phyloP scores from a whole-genome alignment of 2,797 vertebrate genomes.

The Cryptoblepharus egeriae region DNA sequence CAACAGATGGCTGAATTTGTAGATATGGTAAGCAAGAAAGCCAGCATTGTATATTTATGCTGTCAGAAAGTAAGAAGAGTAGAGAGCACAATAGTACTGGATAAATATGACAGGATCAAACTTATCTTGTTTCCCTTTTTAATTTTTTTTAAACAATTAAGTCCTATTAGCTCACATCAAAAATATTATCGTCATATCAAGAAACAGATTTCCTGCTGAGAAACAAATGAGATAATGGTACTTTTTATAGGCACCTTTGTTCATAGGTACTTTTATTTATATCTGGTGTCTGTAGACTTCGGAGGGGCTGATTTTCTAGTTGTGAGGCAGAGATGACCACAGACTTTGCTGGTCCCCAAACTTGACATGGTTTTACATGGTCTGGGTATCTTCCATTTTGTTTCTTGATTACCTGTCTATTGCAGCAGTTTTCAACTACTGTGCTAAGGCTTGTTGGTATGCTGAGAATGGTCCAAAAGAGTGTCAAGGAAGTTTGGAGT shows the following conservation, averaged over 20 bases:
- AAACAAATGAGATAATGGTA: neutral
- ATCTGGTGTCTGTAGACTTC: neutral
- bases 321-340: neutral
- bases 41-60: constrained; percentile 18
- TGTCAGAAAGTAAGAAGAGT: neutral
- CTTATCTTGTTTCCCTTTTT: constrained; percentile 14
- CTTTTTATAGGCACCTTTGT: neutral
- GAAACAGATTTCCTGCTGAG: neutral
- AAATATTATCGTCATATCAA: constrained; percentile 12
- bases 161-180: neutral
- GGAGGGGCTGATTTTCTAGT: neutral
- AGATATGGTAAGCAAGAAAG: constrained; percentile 42
- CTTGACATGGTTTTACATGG: neutral
- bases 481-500: too few relatives aligned
- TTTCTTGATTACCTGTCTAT: neutral
- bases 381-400: neutral
- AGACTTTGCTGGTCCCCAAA: neutral
- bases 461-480: too few relatives aligned
- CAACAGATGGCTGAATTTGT: constrained; percentile 43
- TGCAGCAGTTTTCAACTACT: neutral
- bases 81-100: neutral
- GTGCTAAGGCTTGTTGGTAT: too few relatives aligned
- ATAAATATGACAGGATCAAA: constrained; percentile 12
- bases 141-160: neutral
- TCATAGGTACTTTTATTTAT: neutral